These are phyloP conservation scores for Nibea coibor DNA, from an alignment of 2,113 vertebrate species.

Conservation along the genomic window DNA sequence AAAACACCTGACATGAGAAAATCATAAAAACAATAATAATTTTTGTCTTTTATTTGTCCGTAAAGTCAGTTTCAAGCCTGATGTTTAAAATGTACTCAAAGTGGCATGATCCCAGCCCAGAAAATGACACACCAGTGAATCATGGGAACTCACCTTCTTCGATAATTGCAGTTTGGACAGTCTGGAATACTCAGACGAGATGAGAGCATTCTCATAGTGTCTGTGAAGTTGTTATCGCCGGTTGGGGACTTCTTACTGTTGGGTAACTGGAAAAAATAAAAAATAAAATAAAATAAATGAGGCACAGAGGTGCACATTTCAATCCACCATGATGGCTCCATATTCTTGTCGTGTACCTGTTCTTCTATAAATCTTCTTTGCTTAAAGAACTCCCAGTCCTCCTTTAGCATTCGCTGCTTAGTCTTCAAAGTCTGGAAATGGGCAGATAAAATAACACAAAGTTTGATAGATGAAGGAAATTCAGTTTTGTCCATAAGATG, in stretches of 20 bases:
- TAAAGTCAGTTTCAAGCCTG: not conserved
- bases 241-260: constrained; percentile 90
- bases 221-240: constrained; percentile 94
- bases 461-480: not conserved
- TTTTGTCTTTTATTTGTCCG: not conserved
- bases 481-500: not conserved
- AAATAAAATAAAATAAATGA: constrained; percentile 48
- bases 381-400: constrained; percentile 97
- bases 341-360: constrained; percentile 84
- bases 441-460: constrained; percentile 11
- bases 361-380: constrained; percentile 95
- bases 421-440: constrained; percentile 90
- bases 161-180: constrained; percentile 98
- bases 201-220: constrained; percentile 96
- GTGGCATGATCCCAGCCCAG: not conserved
- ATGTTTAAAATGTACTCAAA: not conserved
- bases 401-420: constrained; percentile 92
- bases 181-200: constrained; percentile 94
- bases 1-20: not conserved
- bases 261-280: constrained; percentile 85
- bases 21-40: not conserved
- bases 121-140: not conserved
- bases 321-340: not conserved
- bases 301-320: not conserved
- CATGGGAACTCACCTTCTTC: constrained; percentile 87